These are phyloP conservation scores for Meteorus cinctellus DNA, from an alignment of 2,888 invertebrate genomes.

Conservation along the genomic window DNA sequence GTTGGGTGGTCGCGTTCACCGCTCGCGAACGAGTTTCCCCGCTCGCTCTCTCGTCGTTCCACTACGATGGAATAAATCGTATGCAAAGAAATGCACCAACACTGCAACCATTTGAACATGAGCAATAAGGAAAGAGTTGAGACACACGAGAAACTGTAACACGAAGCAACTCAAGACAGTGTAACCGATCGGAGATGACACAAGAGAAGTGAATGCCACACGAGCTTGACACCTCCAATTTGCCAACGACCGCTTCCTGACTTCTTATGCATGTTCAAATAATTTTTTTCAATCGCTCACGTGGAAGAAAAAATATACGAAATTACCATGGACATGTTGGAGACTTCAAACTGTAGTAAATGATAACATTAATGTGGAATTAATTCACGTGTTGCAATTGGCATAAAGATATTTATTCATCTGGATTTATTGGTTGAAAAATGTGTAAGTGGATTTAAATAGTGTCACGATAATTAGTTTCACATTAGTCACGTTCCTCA, in stretches of 20 bases:
- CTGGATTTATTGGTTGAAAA: no score
- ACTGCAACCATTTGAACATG: neutral
- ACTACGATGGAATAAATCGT: conserved; percentile 42
- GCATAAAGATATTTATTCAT: no score
- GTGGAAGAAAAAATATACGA: neutral
- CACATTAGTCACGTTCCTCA: no score
- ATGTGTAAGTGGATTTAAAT: no score
- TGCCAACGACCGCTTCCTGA: neutral
- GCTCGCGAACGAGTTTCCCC: conserved; percentile 3
- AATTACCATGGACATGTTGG: neutral
- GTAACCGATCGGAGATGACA: conserved; percentile 49
- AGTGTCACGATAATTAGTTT: no score
- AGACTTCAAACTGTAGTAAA: no score
- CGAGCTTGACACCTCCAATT: conserved; percentile 12
- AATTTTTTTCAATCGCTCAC: neutral
- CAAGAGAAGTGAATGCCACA: neutral
- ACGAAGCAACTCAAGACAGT: conserved; percentile 42
- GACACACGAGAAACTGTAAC: neutral
- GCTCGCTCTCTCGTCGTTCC: conserved; percentile 45
- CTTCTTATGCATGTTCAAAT: neutral
- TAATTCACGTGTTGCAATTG: no score
- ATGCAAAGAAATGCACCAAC: conserved; percentile 48
- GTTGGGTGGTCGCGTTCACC: conserved; percentile 51
- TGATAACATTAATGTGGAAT: no score
- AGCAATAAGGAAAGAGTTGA: neutral